phyloP scores from a whole-genome alignment of 2,888 invertebrate genomes.

The Hemithea aestivaria region DNA sequence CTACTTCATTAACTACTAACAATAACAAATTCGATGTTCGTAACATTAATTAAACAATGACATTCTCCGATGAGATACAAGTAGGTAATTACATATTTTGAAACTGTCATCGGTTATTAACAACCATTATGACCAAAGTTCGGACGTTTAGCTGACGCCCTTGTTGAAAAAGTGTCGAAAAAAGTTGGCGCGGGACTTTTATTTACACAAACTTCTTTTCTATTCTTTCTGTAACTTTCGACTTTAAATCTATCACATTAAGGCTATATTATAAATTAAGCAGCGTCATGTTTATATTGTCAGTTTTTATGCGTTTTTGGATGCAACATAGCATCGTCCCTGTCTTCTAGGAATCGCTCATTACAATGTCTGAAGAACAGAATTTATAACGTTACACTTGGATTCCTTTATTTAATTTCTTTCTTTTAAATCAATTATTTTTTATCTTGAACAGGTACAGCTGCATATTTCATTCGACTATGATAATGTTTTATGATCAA shows the following conservation, averaged over 20 bases:
- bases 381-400: conserved; percentile 15
- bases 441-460: too few species aligned
- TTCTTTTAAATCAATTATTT: conserved; percentile 4
- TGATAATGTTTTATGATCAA: conserved; percentile 11
- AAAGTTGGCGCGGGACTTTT: conserved; percentile 38
- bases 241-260: conserved; percentile 12
- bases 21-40: too few species aligned
- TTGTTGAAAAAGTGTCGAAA: conserved; percentile 38
- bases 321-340: conserved; percentile 35
- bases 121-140: conserved; percentile 22
- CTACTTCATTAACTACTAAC: too few species aligned
- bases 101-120: conserved; percentile 21
- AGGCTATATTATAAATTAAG: neutral
- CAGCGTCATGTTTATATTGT: conserved; percentile 16
- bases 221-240: conserved; percentile 9
- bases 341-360: conserved; percentile 58
- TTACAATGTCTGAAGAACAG: conserved; percentile 33
- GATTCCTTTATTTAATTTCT: conserved; percentile 32
- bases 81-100: conserved; percentile 8
- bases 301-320: conserved; percentile 39
- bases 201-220: conserved; percentile 14
- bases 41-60: conserved; percentile 18
- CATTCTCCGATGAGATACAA: conserved; percentile 16
- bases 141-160: conserved; percentile 32
- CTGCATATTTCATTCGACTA: neutral